Percentiles rank a stretch among this genome's conserved stretches.
Conservation (phyloP, 2,888 invertebrate genomes). For the Ctenicera cuprea region DNA sequence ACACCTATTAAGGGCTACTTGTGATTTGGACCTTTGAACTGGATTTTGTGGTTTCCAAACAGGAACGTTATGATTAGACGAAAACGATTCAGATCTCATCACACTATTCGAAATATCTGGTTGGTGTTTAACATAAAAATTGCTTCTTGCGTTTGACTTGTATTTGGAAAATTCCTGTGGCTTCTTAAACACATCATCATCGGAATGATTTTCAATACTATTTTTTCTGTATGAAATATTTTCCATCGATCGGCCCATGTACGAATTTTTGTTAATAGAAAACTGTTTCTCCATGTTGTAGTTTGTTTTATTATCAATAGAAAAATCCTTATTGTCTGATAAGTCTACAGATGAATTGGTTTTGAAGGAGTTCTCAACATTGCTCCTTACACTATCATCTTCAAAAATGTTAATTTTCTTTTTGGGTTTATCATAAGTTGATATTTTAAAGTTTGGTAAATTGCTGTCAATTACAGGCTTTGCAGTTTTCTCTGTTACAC, state of each 20-base stretch:
- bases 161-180: slow-evolving; percentile 58
- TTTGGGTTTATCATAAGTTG: slow-evolving; percentile 70
- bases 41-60: slow-evolving; percentile 66
- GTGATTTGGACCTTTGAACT: slow-evolving; percentile 72
- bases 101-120: slow-evolving; percentile 44
- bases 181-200: slow-evolving; percentile 64
- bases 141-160: slow-evolving; percentile 48
- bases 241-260: slow-evolving; percentile 63
- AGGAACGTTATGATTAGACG: slow-evolving; percentile 59
- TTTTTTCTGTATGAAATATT: slow-evolving; percentile 62
- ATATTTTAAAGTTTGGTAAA: slow-evolving; percentile 71
- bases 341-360: slow-evolving; percentile 54
- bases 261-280: slow-evolving; percentile 41
- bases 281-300: slow-evolving; percentile 1
- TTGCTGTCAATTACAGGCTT: slow-evolving; percentile 57
- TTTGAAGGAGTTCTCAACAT: slow-evolving; percentile 60
- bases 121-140: slow-evolving; percentile 51
- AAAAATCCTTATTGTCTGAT: slow-evolving; percentile 8
- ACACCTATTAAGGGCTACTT: slow-evolving; percentile 69
- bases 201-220: slow-evolving; percentile 52
- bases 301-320: background rate
- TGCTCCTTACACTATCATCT: slow-evolving; percentile 71
- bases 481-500: slow-evolving; percentile 23
- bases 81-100: slow-evolving; percentile 69
- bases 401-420: slow-evolving; percentile 71